Conservation (phyloP, 2,888 invertebrate species). For the Heliconius sara region DNA sequence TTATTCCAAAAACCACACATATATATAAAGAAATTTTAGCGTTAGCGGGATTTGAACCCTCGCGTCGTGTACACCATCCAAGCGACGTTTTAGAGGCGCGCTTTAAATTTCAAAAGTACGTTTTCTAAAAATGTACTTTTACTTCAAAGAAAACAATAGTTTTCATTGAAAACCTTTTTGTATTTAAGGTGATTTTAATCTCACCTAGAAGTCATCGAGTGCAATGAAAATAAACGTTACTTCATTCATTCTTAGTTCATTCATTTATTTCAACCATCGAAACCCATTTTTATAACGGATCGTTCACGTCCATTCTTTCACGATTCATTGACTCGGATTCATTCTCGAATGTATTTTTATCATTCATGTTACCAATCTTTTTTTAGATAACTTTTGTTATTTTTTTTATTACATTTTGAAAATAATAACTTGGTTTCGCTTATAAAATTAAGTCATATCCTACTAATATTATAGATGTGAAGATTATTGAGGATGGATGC, state of each 20-base stretch:
- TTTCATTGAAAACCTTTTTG: constrained; percentile 19
- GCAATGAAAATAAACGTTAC: constrained; percentile 36
- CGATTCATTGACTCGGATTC: constrained; percentile 30
- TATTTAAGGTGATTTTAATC: constrained; percentile 29
- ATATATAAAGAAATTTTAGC: no score
- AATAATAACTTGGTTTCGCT: not conserved
- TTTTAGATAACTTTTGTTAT: not conserved
- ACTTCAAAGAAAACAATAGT: constrained; percentile 12
- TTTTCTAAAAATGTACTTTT: not conserved
- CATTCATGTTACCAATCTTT: constrained; percentile 2
- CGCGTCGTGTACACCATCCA: no score
- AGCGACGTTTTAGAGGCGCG: no score
- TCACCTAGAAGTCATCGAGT: constrained; percentile 19
- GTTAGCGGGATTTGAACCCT: no score
- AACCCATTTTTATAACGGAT: constrained; percentile 37
- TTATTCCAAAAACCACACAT: no score
- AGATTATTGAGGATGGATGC: no score
- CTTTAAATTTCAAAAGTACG: not conserved
- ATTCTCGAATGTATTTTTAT: constrained; percentile 27
- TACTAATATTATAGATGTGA: no score
- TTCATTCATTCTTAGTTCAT: constrained; percentile 38
- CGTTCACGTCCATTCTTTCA: constrained; percentile 34
- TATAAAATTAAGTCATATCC: not conserved
- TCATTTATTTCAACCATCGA: constrained; percentile 35
- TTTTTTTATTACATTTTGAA: not conserved